phyloP scores from a whole-genome alignment of 37 sponge, comb jelly and placozoan species.

The Diacarnus erythraeanus region DNA sequence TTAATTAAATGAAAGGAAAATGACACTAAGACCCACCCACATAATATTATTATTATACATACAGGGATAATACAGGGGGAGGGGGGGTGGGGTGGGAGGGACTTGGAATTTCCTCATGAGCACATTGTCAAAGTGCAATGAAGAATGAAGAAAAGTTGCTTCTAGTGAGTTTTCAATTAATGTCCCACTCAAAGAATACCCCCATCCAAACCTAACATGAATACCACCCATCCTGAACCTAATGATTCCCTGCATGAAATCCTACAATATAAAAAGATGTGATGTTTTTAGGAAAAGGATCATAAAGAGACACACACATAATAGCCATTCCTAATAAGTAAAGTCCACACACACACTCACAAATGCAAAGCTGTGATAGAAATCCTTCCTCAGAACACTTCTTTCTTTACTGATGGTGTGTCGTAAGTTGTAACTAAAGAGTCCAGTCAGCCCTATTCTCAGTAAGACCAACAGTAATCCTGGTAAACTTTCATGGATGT shows the following conservation, averaged over 20 bases:
- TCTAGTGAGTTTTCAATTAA: no score
- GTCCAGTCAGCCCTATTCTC: slow-evolving; percentile 35
- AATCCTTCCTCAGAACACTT: slow-evolving; percentile 54
- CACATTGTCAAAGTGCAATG: no score
- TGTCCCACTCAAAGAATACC: no score
- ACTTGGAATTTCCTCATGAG: no score
- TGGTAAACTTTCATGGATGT: slow-evolving; percentile 53
- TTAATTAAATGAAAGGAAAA: not conserved
- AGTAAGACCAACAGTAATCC: slow-evolving; percentile 51
- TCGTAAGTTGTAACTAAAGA: slow-evolving; percentile 52
- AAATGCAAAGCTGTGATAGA: slow-evolving; percentile 64
- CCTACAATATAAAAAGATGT: not conserved
- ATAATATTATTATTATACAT: no score
- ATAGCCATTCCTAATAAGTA: no score
- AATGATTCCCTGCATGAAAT: not conserved
- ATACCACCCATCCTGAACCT: not conserved
- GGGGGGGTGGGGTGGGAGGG: no score
- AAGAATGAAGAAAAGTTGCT: no score
- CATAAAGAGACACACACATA: not conserved
- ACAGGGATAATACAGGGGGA: no score
- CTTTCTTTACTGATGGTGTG: slow-evolving; percentile 42
- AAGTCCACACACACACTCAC: slow-evolving; percentile 24
- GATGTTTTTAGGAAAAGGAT: not conserved
- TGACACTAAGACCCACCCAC: no score
- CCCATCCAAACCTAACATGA: no score